A percentile compares a stretch with the other conserved stretches of the same genome.
Evolutionary conservation across 1,140 invertebrate genomes (phyloP).

Genomic region (Ceratitis capitata): DNA sequence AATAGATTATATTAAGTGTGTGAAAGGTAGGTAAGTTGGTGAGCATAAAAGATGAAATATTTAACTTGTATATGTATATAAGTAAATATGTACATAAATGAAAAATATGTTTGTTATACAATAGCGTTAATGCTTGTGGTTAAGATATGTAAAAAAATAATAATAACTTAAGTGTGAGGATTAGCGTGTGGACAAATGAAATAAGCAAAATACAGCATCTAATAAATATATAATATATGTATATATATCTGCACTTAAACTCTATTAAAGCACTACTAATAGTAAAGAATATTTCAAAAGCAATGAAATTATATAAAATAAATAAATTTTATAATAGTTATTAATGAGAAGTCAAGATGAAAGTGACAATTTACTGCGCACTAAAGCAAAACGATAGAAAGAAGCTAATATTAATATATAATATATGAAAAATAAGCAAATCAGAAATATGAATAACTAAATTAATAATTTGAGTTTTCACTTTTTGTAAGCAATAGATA

Average conservation of each 20-base stretch:
- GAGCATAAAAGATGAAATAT: background rate
- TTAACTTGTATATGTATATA: background rate
- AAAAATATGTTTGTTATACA: conserved; percentile 46
- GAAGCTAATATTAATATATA: background rate
- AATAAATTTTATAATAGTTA: background rate
- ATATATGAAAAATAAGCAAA: background rate
- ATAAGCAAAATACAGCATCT: background rate
- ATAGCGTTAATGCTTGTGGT: background rate
- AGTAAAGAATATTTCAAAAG: background rate
- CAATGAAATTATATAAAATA: background rate
- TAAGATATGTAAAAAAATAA: background rate
- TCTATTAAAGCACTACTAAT: background rate
- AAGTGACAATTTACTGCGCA: background rate
- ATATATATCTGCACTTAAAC: no score
- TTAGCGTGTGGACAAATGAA: background rate
- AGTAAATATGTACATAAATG: conserved; percentile 54
- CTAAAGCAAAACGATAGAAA: background rate
- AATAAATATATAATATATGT: background rate
- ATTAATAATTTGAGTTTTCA: background rate
- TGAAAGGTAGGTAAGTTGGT: background rate
- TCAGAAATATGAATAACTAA: background rate
- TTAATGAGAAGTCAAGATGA: background rate
- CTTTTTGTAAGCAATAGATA: background rate
- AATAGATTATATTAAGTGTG: background rate
- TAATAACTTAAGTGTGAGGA: background rate